Evolutionary conservation across 2,113 vertebrate species (phyloP), one percentile per base, ranked within the genome.

Genomic region (Scytalopus superciliaris): DNA sequence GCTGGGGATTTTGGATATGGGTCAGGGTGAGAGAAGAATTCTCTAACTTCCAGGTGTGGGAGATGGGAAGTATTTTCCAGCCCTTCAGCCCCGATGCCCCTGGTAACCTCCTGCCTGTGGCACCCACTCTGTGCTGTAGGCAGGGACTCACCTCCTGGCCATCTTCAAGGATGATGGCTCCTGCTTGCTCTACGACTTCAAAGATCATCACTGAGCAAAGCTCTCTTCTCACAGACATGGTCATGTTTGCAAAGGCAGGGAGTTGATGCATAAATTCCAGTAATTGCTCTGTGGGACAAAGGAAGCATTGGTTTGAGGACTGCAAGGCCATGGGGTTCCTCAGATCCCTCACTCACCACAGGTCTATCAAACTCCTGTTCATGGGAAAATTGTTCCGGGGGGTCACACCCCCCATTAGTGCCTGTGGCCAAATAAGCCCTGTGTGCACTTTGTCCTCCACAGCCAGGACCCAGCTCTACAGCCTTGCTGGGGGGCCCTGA

Each of bases 231-330:
- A 99, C 99, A 25, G 99, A 99, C 99, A 99, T 99, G 50, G 99
- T 99, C 99, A 99, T 99, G 97, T 99, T 99, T 33, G 99, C 98
- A 91, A 99, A 99, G 55, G 99, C 99, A 14, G 99, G 99, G 35
- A 99, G 98, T 30, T 99, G 99, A 93, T 99, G 99, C 99, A 99
- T 99, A 84, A 99, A 99, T 97, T 99, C 99, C 96, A 99, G 27
- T 45, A 99, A 98, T 94, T 99, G 99, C 66, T 99, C 99, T 99
- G 89, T 90, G 76, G 75, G 76, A 87, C 56, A 96, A 96, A 72
- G 87, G 39, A 95, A 89, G 87, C 82, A 72, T 18, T 49, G 59
- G 19, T 67, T 44, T 57, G 66, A 94, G 45, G 50, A 86, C 19
- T 67, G 91, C 67, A 64, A 94, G 67, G 52, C 66, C 12, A 19